phyloP scores from a whole-genome alignment of 2,113 vertebrate species.

The Gymnocephalus cernua region DNA sequence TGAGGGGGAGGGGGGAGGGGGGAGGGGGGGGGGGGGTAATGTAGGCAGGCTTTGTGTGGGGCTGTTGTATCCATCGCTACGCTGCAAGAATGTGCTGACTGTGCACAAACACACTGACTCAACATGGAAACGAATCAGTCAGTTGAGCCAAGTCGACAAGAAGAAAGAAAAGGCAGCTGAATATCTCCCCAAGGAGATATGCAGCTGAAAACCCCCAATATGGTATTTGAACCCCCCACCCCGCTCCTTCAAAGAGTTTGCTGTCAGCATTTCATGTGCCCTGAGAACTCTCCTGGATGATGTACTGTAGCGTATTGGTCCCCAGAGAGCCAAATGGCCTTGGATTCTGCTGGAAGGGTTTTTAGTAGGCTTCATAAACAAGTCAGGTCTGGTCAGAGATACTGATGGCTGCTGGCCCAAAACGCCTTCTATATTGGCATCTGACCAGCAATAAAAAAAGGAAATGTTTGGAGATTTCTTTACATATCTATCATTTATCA shows the following conservation, averaged over 20 bases:
- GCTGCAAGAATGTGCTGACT: constrained; percentile 79
- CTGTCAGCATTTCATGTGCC: constrained; percentile 68
- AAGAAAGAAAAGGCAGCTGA: constrained; percentile 52
- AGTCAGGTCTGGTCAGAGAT: constrained; percentile 69
- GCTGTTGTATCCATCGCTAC: constrained; percentile 65
- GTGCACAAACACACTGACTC: constrained; percentile 77
- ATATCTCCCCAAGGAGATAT: constrained; percentile 74
- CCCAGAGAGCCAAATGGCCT: constrained; percentile 54
- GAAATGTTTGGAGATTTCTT: constrained; percentile 72
- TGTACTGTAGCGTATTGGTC: constrained; percentile 65
- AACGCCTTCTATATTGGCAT: constrained; percentile 50
- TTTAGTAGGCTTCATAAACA: constrained; percentile 76
- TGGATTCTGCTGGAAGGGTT: constrained; percentile 57
- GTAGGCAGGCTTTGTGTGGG: constrained; percentile 40
- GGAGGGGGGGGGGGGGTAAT: background rate
- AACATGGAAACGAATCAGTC: constrained; percentile 77
- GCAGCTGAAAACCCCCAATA: constrained; percentile 39
- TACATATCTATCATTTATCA: constrained; percentile 74
- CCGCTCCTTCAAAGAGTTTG: constrained; percentile 47
- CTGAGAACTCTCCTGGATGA: constrained; percentile 69
- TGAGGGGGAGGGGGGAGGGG: constrained; percentile 2
- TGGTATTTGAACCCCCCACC: constrained; percentile 43
- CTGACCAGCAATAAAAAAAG: constrained; percentile 62
- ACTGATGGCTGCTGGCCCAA: constrained; percentile 58
- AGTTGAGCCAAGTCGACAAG: constrained; percentile 68